Conservation (phyloP, 1,140 invertebrate species). For the Caerostris darwini region DNA sequence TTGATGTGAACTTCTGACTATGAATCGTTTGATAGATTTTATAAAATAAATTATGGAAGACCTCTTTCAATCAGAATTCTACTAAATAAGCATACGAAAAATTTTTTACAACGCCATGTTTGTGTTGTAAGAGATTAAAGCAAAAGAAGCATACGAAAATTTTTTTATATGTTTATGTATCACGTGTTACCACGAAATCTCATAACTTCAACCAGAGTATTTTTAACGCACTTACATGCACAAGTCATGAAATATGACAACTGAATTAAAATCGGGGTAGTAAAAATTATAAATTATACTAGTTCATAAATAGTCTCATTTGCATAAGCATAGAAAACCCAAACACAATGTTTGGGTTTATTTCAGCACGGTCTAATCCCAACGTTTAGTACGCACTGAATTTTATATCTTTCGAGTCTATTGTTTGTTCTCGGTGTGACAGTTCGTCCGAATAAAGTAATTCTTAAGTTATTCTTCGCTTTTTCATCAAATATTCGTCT, state of each 20-base stretch:
- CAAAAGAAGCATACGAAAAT: neutral
- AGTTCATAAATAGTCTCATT: neutral
- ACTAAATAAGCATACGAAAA: too few relatives aligned
- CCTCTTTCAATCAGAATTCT: too few relatives aligned
- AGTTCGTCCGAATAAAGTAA: too few relatives aligned
- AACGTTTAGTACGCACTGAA: neutral
- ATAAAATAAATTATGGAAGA: too few relatives aligned
- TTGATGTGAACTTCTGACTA: too few relatives aligned
- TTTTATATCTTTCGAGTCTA: neutral
- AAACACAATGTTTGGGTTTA: neutral
- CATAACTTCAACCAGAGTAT: neutral
- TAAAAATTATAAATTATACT: slow-evolving; percentile 13
- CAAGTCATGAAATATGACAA: neutral
- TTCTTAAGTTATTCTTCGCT: neutral
- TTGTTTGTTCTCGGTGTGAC: neutral
- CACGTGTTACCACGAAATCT: neutral
- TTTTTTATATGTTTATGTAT: neutral
- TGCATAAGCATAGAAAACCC: neutral
- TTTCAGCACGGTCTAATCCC: neutral
- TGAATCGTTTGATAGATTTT: too few relatives aligned
- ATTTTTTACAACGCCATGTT: too few relatives aligned
- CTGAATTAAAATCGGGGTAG: neutral
- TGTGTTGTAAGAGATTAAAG: too few relatives aligned
- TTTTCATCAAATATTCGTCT: neutral
- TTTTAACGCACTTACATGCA: neutral